phyloP scores from a whole-genome alignment of 2,797 vertebrate species.

The Numenius phaeopus region DNA sequence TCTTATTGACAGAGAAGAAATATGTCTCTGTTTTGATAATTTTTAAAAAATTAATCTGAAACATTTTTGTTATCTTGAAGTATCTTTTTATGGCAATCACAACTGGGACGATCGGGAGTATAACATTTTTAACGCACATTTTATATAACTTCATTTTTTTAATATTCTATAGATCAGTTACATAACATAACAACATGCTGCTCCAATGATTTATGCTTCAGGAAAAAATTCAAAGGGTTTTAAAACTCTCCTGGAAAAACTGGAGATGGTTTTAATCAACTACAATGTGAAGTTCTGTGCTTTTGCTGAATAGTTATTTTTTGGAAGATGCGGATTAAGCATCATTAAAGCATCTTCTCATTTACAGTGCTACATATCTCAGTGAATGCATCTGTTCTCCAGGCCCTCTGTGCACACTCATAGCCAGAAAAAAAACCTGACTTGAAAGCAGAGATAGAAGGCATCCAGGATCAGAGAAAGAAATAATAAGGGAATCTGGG shows the following conservation, averaged over 20 bases:
- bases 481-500: neutral
- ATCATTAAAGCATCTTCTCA: neutral
- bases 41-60: neutral
- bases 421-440: neutral
- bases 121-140: neutral
- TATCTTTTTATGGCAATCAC: neutral
- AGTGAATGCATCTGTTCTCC: neutral
- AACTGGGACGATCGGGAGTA: neutral
- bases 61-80: neutral
- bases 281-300: neutral
- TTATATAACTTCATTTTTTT: neutral
- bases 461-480: neutral
- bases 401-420: neutral
- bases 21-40: neutral
- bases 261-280: neutral
- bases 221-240: neutral
- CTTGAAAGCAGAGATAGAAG: neutral
- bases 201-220: neutral
- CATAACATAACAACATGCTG: neutral
- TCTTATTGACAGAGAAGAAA: neutral
- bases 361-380: neutral
- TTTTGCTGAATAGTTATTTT: constrained; percentile 5
- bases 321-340: constrained; percentile 3
- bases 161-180: neutral
- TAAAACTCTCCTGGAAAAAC: neutral